Evolutionary conservation across 2,113 vertebrate species (phyloP).

Genomic region (Natator depressus): DNA sequence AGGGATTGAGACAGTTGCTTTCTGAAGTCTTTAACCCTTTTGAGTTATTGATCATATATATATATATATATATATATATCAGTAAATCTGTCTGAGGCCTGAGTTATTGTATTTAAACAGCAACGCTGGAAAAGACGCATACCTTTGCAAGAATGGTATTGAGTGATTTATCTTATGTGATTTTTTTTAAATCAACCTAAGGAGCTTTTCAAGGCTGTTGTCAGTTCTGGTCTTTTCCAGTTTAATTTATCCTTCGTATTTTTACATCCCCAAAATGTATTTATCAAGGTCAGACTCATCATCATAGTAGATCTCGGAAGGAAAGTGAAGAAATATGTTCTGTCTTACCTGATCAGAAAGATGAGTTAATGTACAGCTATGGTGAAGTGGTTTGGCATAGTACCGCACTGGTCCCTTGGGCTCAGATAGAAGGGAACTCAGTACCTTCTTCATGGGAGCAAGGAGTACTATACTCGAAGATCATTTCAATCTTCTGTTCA

Average conservation of each 20-base stretch:
- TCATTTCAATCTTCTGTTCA: not conserved
- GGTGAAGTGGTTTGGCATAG: not conserved
- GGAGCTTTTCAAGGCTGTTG: not conserved
- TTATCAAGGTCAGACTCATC: not conserved
- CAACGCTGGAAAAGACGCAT: not conserved
- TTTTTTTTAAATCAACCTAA: not conserved
- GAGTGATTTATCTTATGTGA: not conserved
- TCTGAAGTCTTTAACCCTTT: conserved; percentile 48
- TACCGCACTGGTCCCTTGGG: not conserved
- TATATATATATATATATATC: conserved; percentile 60
- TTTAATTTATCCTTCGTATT: not conserved
- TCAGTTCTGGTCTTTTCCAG: not conserved
- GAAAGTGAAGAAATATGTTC: not conserved
- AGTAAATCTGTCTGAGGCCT: conserved; percentile 22
- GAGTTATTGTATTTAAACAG: not conserved
- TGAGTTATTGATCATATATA: conserved; percentile 59
- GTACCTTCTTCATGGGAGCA: not conserved
- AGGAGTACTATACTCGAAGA: not conserved
- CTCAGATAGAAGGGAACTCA: not conserved
- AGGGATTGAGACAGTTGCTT: conserved; percentile 48
- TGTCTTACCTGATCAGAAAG: not conserved
- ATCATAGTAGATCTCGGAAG: not conserved
- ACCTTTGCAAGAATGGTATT: conserved; percentile 23
- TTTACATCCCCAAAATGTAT: not conserved
- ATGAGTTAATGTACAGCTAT: not conserved